Evolutionary conservation across 2,113 vertebrate species (phyloP), one percentile per base, ranked within the genome.

Genomic region (Otolemur garnettii): DNA sequence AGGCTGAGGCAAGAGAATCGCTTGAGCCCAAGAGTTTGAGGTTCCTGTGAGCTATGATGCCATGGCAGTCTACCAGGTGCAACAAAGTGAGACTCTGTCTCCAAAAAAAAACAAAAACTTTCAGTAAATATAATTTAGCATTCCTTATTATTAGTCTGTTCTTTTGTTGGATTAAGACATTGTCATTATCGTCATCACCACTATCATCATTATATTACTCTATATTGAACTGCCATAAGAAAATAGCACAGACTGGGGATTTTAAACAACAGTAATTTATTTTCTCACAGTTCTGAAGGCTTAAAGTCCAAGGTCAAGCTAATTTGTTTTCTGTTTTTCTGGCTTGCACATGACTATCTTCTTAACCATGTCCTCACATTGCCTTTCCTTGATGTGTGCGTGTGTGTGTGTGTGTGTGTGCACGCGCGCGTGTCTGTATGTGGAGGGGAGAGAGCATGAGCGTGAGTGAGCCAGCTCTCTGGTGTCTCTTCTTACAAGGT

Each of bases 81-180:
- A 7, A 50, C 45, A 50, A 50, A 50, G 45, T 50, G 45, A 50
- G 8, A 50, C 45, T 50, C 45, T 50, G 45, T 50, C 45, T 50
- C 8, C 45, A 50, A 50, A 50, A 8, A 8, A 50, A 50, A 50
- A 7, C 53, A 55, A 33, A 42, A 30, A n/a, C 5, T n/a, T 75
- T n/a, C 7, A 35, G 35, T 57, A 77, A 95, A 60, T 85, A 42
- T 50, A 64, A 86, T n/a, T 64, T 72, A 68, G 1, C n/a, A 74
- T 84, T 93, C 35, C 30, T 97, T 71, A 55, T 93, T 28, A 53
- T 97, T 71, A n/a, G 22, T 87, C 26, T 91, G 18, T 77, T 60
- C 17, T 26, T 88, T 89, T 86, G 38, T 62, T 90, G 45, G 62
- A 92, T 35, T 55, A 85, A 91, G 21, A 64, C 22, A 15, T 74